phyloP scores from a whole-genome alignment of 2,888 invertebrate genomes.

The Archips crataeganus region DNA sequence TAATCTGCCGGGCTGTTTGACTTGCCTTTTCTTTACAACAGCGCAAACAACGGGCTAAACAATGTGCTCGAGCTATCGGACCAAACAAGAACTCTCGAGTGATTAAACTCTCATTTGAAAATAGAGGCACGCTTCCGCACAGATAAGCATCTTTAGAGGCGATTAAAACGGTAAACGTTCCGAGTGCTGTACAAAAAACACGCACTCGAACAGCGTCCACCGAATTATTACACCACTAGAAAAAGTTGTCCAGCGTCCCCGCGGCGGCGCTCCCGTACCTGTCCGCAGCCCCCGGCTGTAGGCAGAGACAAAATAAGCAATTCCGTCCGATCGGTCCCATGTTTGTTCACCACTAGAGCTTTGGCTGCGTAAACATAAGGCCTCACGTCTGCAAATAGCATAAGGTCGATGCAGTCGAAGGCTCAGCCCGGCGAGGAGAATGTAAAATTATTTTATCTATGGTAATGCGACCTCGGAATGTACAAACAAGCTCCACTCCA shows the following conservation, averaged over 20 bases:
- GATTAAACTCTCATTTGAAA: conserved; percentile 61
- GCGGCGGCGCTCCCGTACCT: conserved; percentile 75
- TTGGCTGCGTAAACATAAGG: conserved; percentile 81
- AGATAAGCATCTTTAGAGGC: conserved; percentile 66
- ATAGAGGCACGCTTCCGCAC: conserved; percentile 66
- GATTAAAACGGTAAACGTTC: conserved; percentile 74
- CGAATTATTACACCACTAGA: conserved; percentile 69
- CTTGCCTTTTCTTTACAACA: conserved; percentile 41
- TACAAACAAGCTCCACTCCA: conserved; percentile 58
- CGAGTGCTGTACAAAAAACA: conserved; percentile 68
- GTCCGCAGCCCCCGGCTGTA: conserved; percentile 74
- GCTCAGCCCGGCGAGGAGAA: conserved; percentile 53
- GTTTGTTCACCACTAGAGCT: conserved; percentile 85
- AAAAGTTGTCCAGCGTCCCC: conserved; percentile 59
- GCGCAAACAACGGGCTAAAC: conserved; percentile 34
- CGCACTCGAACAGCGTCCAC: conserved; percentile 64
- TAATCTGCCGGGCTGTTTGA: conserved; percentile 41
- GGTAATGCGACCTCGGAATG: conserved; percentile 60
- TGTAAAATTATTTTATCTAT: conserved; percentile 68
- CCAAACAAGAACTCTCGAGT: conserved; percentile 56
- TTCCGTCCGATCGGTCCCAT: conserved; percentile 83
- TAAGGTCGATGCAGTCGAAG: conserved; percentile 79
- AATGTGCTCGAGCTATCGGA: conserved; percentile 28
- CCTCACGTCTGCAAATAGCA: conserved; percentile 84
- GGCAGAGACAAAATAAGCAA: conserved; percentile 85